phyloP scores from a whole-genome alignment of 2,888 invertebrate genomes.

The Strigamia crassipes region DNA sequence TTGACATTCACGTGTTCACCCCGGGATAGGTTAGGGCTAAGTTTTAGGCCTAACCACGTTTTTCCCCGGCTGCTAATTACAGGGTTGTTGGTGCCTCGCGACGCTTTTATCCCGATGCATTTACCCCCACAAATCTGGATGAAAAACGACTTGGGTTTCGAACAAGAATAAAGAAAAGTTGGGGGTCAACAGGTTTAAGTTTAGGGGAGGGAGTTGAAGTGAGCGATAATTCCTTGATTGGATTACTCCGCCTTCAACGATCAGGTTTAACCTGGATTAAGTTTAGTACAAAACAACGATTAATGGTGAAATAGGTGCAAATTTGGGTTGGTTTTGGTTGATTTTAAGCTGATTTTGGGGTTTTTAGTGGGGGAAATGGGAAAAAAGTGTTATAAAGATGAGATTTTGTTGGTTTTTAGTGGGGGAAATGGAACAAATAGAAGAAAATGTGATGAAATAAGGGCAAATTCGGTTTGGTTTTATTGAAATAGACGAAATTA shows the following conservation, averaged over 20 bases:
- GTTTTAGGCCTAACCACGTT: constrained; percentile 12
- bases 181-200: constrained; percentile 43
- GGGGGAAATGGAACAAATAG: too few relatives aligned
- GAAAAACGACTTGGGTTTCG: constrained; percentile 22
- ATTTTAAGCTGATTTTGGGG: too few relatives aligned
- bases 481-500: too few relatives aligned
- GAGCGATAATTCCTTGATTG: constrained; percentile 31
- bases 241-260: constrained; percentile 13
- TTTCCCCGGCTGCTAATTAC: constrained; percentile 19
- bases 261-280: not conserved
- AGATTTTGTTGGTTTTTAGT: too few relatives aligned
- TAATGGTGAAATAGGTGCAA: too few relatives aligned
- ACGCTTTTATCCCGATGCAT: not conserved
- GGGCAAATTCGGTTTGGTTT: too few relatives aligned
- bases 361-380: too few relatives aligned
- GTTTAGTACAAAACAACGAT: too few relatives aligned
- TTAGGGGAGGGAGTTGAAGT: constrained; percentile 26
- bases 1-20: constrained; percentile 4
- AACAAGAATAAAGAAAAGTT: constrained; percentile 14
- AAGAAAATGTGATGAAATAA: too few relatives aligned
- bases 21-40: not conserved
- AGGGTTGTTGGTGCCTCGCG: not conserved
- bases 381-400: too few relatives aligned
- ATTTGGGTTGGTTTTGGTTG: too few relatives aligned
- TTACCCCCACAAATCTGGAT: constrained; percentile 22